Conservation (phyloP, 2,113 vertebrate species). For the Neomonachus schauinslandi region DNA sequence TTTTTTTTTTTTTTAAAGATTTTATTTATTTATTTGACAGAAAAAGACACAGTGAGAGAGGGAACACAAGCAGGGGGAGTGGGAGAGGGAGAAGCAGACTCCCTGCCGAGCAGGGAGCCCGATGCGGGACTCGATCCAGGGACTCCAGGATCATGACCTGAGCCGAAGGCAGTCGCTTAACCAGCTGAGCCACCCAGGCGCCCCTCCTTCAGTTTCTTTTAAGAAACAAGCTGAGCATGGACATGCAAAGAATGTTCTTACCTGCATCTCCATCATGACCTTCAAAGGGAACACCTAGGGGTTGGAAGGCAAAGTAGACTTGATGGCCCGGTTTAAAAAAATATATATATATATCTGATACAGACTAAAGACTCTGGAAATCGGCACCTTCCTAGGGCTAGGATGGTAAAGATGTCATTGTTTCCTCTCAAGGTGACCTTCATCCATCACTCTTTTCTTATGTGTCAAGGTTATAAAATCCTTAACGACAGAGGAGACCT, state of each 20-base stretch:
- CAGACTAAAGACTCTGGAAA: not conserved
- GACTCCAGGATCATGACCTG: no score
- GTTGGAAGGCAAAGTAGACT: not conserved
- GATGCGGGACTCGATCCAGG: no score
- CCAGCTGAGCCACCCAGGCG: no score
- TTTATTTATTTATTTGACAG: no score
- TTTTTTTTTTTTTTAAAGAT: no score
- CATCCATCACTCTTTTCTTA: not conserved
- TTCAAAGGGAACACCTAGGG: not conserved
- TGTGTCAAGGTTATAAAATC: not conserved
- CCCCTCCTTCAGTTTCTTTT: conserved; percentile 21
- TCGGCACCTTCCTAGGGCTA: not conserved
- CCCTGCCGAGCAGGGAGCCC: no score
- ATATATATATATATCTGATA: no score
- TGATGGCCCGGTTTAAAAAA: not conserved
- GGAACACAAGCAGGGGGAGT: no score
- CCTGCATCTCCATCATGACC: not conserved
- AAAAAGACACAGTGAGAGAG: no score
- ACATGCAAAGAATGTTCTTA: not conserved
- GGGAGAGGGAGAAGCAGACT: no score
- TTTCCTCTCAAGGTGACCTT: not conserved
- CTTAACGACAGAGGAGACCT: not conserved
- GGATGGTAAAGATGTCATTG: not conserved
- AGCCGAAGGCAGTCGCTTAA: no score
- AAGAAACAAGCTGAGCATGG: not conserved